These are phyloP conservation scores for Alauda arvensis DNA, from an alignment of 2,797 vertebrate species.

Conservation along the genomic window DNA sequence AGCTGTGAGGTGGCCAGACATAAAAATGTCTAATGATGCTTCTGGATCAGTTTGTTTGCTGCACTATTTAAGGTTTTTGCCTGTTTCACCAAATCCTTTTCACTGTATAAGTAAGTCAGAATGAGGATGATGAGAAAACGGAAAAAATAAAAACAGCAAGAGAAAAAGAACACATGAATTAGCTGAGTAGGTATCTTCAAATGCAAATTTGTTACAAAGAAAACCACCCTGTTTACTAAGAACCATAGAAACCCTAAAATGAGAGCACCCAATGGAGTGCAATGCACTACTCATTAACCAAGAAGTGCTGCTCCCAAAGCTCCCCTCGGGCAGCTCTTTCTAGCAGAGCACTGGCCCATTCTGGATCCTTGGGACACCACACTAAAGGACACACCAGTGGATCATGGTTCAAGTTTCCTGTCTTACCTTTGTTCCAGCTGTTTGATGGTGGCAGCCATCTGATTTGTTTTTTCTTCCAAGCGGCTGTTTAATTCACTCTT, in stretches of 20 bases:
- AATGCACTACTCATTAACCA: rapidly evolving
- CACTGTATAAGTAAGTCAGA: slow-evolving; percentile 75
- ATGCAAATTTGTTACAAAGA: not conserved
- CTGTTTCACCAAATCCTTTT: slow-evolving; percentile 97
- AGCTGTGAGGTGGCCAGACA: slow-evolving; percentile 62
- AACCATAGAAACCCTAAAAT: rapidly evolving
- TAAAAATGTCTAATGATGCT: slow-evolving; percentile 80
- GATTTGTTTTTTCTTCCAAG: slow-evolving; percentile 94
- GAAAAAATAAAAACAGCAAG: slow-evolving; percentile 67
- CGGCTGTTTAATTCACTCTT: slow-evolving; percentile 90
- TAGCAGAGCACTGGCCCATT: not conserved
- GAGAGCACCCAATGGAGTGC: not conserved
- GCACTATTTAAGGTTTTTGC: slow-evolving; percentile 91
- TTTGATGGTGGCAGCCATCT: slow-evolving; percentile 94
- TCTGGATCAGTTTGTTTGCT: slow-evolving; percentile 91
- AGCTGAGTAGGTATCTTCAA: slow-evolving; percentile 22
- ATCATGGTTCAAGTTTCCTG: not conserved
- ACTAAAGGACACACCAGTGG: not conserved
- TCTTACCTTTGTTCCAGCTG: slow-evolving; percentile 93
- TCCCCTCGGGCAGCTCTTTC: not conserved
- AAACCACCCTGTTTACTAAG: not conserved
- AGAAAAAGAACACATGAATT: slow-evolving; percentile 65
- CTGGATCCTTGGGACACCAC: not conserved
- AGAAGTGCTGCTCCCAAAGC: rapidly evolving
- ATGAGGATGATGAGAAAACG: slow-evolving; percentile 56